Evolutionary conservation across 37 sponge, comb jelly and placozoan genomes (phyloP), one percentile per base, ranked within the genome.

Genomic region (Petrosia ficiformis): DNA sequence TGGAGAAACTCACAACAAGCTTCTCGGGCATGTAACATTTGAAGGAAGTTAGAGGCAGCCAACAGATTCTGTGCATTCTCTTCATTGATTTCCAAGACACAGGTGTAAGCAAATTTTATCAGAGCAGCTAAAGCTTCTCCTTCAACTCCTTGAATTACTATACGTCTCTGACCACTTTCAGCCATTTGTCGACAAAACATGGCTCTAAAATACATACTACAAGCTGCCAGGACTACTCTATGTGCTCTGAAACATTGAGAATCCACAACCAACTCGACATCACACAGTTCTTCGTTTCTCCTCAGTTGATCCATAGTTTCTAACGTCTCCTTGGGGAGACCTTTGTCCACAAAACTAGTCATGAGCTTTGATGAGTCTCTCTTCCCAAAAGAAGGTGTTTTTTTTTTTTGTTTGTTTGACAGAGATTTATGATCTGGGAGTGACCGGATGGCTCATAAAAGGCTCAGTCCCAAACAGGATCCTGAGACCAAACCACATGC

Each of bases 171-270:
- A 5, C 92, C 92, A 65, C 87, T 87, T 63, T 92, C 92, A 4
- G 92, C 92, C 92, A 92, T 92, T 54, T 92, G 92, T 1, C 87
- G 80, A 63, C 84, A 83, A 39, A 92, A 92, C 92, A 92, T 92
- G 25, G 92, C 92, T 25, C 92, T 44, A 61, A 92, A 92, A 65
- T 92, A 92, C 84, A 92, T 87, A 39, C 92, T 92, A 63, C 73
- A 77, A 38, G 92, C 92, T 38, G 92, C 92, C 8, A 92, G 77
- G 29, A 92, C 92, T 19, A 92, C 87, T 65, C 92, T 39, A 44
- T 92, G 92, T 2, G 92, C 92, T 56, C 92, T 42, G 52, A 87
- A 83, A 19, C 81, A 77, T 26, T 80, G 78, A 26, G 79, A 66
- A 10, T 82, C 87, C 0, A 75, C 84, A 4, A 87, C 87, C 43